Evolutionary conservation across 2,113 vertebrate species (phyloP), one percentile per base, ranked within the genome.

Genomic region (Nematolebias whitei): DNA sequence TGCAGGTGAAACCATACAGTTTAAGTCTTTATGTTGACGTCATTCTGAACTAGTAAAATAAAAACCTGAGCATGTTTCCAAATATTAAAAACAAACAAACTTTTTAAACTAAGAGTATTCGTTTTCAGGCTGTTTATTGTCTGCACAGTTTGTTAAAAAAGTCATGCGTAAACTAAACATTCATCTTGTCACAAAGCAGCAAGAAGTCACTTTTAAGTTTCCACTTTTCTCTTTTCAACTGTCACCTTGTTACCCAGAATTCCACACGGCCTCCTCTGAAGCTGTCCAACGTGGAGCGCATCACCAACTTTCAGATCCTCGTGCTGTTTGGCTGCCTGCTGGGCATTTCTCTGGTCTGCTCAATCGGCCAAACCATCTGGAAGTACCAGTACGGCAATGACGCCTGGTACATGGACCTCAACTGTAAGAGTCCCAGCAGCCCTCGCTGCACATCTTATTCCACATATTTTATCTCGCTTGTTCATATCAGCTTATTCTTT

Each of bases 261-360:
- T 98, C 98, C 63, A 99, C 97, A 71, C 95, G 93, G 29, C 96
- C 98, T 32, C 98, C 98, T 51, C 91, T 99, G 86, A 99, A 99
- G 85, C 93, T 99, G 71, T 99, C 98, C 75, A 99, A 98, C 15
- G 97, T 99, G 80, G 98, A 99, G 85, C 92, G 95, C 26, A 98
- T 99, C 88, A 99, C 98, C 0, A 99, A 99, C 90, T 94, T 99
- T 68, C 98, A 99, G 82, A 99, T 99, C 89, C 90, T 99, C 26
- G 94, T 98, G 84, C 89, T 99, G 74, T 98, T 99, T 78, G 95
- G 96, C 88, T 98, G 97, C 80, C 93, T 99, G 83, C 93, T 99
- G 84, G 95, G 94, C 81, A 99, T 99, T 90, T 99, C 98, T 63
- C 92, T 99, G 69, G 72, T 99, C 82, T 99, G 98, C 89, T 98